Percentiles rank a stretch among this genome's conserved stretches.
phyloP scores from a whole-genome alignment of 2,113 vertebrate species.

The Eudyptes chrysolophus region DNA sequence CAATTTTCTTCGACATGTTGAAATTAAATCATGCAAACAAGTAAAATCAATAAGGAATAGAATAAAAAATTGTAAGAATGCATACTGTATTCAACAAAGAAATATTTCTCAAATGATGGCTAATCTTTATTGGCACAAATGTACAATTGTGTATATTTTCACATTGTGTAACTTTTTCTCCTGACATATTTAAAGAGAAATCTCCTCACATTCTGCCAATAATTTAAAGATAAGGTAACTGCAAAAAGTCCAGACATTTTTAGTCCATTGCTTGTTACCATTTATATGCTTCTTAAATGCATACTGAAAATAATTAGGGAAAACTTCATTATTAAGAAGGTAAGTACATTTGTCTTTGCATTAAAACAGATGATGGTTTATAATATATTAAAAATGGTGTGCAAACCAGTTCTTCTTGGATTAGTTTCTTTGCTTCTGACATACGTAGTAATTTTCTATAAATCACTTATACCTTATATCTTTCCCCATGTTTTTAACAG shows the following conservation, averaged over 20 bases:
- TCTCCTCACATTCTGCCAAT: neutral
- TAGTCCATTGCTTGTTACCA: neutral
- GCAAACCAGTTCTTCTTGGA: neutral
- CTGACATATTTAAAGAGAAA: neutral
- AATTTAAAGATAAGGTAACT: neutral
- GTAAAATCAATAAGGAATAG: neutral
- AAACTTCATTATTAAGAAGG: neutral
- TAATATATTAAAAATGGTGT: neutral
- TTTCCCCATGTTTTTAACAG: neutral
- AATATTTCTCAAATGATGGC: neutral
- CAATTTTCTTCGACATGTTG: neutral
- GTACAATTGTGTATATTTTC: neutral
- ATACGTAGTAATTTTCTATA: neutral
- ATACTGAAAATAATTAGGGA: neutral
- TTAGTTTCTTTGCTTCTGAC: neutral
- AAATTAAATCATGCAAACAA: neutral
- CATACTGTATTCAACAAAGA: neutral
- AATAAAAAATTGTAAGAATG: neutral
- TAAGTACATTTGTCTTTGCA: neutral
- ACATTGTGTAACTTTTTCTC: neutral
- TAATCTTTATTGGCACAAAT: neutral
- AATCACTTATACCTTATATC: neutral
- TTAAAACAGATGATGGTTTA: neutral
- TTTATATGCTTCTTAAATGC: neutral
- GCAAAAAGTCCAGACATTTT: neutral